Conservation (phyloP, 2,888 invertebrate species). For the Villa cingulata region DNA sequence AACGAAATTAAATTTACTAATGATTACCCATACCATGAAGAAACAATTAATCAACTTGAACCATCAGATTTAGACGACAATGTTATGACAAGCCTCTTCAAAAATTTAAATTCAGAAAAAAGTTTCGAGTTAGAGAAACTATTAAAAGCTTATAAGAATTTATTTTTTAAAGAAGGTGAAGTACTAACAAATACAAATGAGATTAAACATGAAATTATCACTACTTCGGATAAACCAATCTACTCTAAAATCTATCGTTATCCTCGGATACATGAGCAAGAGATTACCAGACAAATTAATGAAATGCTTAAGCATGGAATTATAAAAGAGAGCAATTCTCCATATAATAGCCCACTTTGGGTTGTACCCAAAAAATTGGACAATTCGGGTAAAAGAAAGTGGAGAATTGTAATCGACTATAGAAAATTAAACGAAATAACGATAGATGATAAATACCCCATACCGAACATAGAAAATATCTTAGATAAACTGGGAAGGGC, state of each 20-base stretch:
- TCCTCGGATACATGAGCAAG: conserved; percentile 7
- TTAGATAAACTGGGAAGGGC: conserved; percentile 12
- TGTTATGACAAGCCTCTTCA: neutral
- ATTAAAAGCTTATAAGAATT: neutral
- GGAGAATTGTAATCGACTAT: conserved; percentile 12
- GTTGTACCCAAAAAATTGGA: conserved; percentile 8
- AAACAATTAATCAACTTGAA: no score
- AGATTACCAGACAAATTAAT: conserved; percentile 16
- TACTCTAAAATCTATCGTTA: conserved; percentile 8
- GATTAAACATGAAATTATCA: neutral
- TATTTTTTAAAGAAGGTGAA: neutral
- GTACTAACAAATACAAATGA: neutral
- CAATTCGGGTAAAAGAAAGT: conserved; percentile 10
- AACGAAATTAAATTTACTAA: no score
- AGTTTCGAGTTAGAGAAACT: neutral
- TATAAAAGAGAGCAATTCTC: conserved; percentile 3
- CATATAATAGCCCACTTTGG: conserved; percentile 3
- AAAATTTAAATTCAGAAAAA: neutral
- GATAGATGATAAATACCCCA: conserved; percentile 13
- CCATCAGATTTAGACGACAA: no score
- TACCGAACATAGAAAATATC: conserved; percentile 13
- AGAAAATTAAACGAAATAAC: conserved; percentile 11
- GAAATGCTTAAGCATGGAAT: conserved; percentile 17
- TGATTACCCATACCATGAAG: no score
- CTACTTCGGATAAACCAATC: neutral